Conservation (phyloP, 2,113 vertebrate species). For the Pandion haliaetus region DNA sequence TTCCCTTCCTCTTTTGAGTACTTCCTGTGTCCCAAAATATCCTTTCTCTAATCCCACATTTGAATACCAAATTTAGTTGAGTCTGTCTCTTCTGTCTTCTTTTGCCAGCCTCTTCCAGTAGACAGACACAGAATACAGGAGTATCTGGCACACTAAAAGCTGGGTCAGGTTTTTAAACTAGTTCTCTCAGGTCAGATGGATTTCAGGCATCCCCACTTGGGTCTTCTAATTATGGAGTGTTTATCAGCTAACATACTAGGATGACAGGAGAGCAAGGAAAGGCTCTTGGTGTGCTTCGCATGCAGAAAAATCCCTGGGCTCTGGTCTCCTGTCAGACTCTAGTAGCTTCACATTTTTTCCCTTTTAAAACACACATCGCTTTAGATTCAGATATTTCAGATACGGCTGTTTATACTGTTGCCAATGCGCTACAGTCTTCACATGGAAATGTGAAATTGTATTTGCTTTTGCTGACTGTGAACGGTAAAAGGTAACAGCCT, state of each 20-base stretch:
- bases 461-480: not conserved
- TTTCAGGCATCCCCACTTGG: slow-evolving; percentile 44
- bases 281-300: not conserved
- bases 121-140: not conserved
- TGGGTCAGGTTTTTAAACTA: slow-evolving; percentile 33
- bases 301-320: not conserved
- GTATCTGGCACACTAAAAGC: not conserved
- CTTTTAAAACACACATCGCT: not conserved
- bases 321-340: not conserved
- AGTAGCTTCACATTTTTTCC: not conserved
- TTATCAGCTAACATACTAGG: slow-evolving; percentile 43
- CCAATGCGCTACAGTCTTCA: not conserved
- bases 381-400: not conserved
- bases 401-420: not conserved
- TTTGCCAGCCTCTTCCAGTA: slow-evolving; percentile 12
- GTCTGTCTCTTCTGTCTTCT: not conserved
- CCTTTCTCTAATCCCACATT: slow-evolving; percentile 2
- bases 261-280: slow-evolving; percentile 11
- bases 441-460: rapidly evolving
- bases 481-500: not conserved
- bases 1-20: not conserved
- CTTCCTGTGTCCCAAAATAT: slow-evolving; percentile 7
- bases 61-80: slow-evolving; percentile 24
- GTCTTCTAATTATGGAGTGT: slow-evolving; percentile 49
- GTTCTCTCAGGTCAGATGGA: slow-evolving; percentile 20